Evolutionary conservation across 2,113 vertebrate genomes (phyloP).

Genomic region (Ophiodon elongatus): DNA sequence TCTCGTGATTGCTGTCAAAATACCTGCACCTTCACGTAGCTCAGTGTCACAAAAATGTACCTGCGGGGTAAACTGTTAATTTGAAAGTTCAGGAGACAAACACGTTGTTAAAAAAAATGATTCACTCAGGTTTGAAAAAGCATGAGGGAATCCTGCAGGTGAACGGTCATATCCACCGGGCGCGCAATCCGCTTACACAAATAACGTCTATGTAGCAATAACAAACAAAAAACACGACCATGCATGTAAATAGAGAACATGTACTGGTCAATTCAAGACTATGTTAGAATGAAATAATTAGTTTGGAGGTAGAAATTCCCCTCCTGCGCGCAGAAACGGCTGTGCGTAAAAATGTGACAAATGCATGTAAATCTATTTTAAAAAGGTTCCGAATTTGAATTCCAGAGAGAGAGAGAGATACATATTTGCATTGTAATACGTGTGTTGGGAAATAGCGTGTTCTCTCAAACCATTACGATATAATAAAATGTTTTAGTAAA

Average conservation of each 20-base stretch:
- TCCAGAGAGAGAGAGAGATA: background rate
- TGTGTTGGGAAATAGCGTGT: background rate
- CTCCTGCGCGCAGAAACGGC: slow-evolving; percentile 14
- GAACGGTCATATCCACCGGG: slow-evolving; percentile 27
- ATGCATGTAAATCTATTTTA: background rate
- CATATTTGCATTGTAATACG: background rate
- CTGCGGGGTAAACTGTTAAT: slow-evolving; percentile 38
- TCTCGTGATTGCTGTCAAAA: slow-evolving; percentile 64
- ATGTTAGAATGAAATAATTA: background rate
- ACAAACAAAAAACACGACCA: background rate
- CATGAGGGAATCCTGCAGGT: slow-evolving; percentile 38
- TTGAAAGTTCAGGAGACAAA: slow-evolving; percentile 56
- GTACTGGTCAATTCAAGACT: background rate
- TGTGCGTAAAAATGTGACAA: slow-evolving; percentile 69
- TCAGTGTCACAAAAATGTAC: slow-evolving; percentile 39
- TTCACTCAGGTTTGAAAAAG: slow-evolving; percentile 21
- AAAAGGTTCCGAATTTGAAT: background rate
- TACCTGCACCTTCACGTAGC: slow-evolving; percentile 20
- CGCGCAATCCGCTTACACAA: slow-evolving; percentile 34
- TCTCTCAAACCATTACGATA: background rate
- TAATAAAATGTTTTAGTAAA: slow-evolving; percentile 8
- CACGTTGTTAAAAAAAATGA: slow-evolving; percentile 42
- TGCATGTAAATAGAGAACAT: background rate
- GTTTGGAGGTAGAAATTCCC: background rate
- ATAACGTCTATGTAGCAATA: background rate